Evolutionary conservation across 2,113 vertebrate genomes (phyloP).

Genomic region (Cyanoramphus novaezelandiae): DNA sequence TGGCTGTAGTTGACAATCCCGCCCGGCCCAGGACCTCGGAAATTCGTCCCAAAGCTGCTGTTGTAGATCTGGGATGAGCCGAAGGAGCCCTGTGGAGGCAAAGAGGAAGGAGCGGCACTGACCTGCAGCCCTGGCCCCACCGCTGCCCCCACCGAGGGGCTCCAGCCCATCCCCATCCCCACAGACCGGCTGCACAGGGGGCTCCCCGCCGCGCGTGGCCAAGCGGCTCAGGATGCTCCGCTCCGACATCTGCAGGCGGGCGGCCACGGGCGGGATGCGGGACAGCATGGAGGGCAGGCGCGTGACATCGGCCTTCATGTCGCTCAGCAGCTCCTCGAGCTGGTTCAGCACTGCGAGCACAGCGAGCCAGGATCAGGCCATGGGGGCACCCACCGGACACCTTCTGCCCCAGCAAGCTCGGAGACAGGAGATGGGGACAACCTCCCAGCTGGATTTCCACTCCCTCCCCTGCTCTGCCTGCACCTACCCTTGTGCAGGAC

Average conservation of each 20-base stretch:
- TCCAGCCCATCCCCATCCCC: rapidly evolving
- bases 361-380: rapidly evolving
- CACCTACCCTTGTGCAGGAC: slow-evolving; percentile 94
- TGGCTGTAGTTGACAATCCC: slow-evolving; percentile 97
- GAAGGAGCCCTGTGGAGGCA: slow-evolving; percentile 80
- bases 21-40: slow-evolving; percentile 88
- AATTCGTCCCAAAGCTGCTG: slow-evolving; percentile 86
- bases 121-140: not conserved
- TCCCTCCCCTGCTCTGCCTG: rapidly evolving
- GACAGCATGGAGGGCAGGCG: slow-evolving; percentile 96
- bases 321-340: slow-evolving; percentile 95
- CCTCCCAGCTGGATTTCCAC: rapidly evolving
- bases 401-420: not conserved
- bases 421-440: rapidly evolving
- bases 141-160: rapidly evolving
- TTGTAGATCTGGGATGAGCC: slow-evolving; percentile 92
- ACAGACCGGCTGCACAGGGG: slow-evolving; percentile 86
- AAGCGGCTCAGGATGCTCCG: slow-evolving; percentile 95
- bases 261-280: slow-evolving; percentile 92
- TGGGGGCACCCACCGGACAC: not conserved
- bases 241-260: slow-evolving; percentile 96
- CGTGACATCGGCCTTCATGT: slow-evolving; percentile 97
- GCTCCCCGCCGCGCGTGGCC: slow-evolving; percentile 90
- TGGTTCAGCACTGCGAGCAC: slow-evolving; percentile 89
- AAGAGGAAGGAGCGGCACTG: not conserved